Evolutionary conservation across 2,113 vertebrate species (phyloP).

Genomic region (Salminus brasiliensis): DNA sequence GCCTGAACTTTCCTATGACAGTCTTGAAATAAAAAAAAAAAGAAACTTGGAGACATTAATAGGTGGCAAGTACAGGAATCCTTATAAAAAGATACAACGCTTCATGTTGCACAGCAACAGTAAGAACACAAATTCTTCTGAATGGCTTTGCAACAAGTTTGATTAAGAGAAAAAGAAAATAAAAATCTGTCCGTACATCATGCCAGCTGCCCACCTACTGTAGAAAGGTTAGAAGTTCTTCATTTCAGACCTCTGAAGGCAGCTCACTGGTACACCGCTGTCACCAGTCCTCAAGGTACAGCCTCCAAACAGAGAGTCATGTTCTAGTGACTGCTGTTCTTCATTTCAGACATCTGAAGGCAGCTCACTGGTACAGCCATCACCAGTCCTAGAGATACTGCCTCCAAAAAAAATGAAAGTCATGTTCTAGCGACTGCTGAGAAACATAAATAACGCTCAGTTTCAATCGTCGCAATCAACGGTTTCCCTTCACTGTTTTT

Average conservation of each 20-base stretch:
- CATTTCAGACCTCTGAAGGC: conserved; percentile 43
- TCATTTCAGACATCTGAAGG: conserved; percentile 46
- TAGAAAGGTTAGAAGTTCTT: conserved; percentile 50
- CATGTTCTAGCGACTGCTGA: conserved; percentile 41
- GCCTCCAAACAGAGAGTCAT: conserved; percentile 22
- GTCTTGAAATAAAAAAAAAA: conserved; percentile 11
- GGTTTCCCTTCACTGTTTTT: conserved; percentile 65
- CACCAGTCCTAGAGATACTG: conserved; percentile 33
- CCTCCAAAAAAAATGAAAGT: conserved; percentile 26
- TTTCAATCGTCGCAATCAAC: conserved; percentile 56
- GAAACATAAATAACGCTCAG: conserved; percentile 63
- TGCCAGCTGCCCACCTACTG: conserved; percentile 40
- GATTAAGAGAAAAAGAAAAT: conserved; percentile 26
- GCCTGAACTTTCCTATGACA: neutral
- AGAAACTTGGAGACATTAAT: conserved; percentile 27
- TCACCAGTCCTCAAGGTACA: conserved; percentile 37
- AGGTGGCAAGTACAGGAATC: conserved; percentile 35
- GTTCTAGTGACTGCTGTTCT: conserved; percentile 49
- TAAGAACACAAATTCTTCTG: conserved; percentile 66
- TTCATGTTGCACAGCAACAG: conserved; percentile 75
- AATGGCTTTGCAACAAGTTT: conserved; percentile 64
- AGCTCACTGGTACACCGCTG: conserved; percentile 31
- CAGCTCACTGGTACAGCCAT: conserved; percentile 35
- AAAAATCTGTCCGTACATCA: conserved; percentile 33
- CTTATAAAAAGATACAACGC: conserved; percentile 46